A percentile compares a stretch with the other conserved stretches of the same genome.
phyloP scores from a whole-genome alignment of 2,797 vertebrate species.

The Etheostoma nigrum region DNA sequence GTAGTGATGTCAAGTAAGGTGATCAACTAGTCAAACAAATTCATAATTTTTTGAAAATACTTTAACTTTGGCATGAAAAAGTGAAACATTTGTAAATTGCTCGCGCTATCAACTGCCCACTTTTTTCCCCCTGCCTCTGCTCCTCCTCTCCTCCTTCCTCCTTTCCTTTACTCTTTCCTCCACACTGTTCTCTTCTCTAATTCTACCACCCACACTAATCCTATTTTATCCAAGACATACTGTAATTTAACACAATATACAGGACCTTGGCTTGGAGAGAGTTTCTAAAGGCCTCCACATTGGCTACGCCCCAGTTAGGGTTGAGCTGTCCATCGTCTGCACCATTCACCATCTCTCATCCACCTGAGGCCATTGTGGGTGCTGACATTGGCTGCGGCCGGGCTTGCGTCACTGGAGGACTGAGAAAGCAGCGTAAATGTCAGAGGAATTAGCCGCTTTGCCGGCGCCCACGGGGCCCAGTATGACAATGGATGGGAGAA shows the following conservation, averaged over 20 bases:
- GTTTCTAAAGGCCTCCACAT: slow-evolving; percentile 47
- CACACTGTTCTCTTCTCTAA: slow-evolving; percentile 50
- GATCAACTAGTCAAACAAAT: slow-evolving; percentile 5
- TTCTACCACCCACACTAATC: slow-evolving; percentile 77
- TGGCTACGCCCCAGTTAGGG: slow-evolving; percentile 42
- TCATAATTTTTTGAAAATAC: background rate
- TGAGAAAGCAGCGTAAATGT: slow-evolving; percentile 82
- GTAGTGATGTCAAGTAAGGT: slow-evolving; percentile 8
- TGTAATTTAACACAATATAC: slow-evolving; percentile 67
- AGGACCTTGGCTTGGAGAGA: slow-evolving; percentile 63
- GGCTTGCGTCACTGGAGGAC: slow-evolving; percentile 74
- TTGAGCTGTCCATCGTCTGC: slow-evolving; percentile 44
- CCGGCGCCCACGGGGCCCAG: slow-evolving; percentile 74
- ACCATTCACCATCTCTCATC: slow-evolving; percentile 53
- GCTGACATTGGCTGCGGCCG: slow-evolving; percentile 52
- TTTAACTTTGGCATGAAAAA: slow-evolving; percentile 32
- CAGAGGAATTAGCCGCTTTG: slow-evolving; percentile 83
- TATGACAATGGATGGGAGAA: slow-evolving; percentile 79
- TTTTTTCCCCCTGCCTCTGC: slow-evolving; percentile 41
- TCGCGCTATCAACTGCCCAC: slow-evolving; percentile 37
- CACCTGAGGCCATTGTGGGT: slow-evolving; percentile 71
- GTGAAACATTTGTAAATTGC: slow-evolving; percentile 34
- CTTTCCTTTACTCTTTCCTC: slow-evolving; percentile 49
- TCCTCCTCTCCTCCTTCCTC: slow-evolving; percentile 38
- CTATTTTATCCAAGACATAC: slow-evolving; percentile 72